A percentile compares a stretch with the other conserved stretches of the same genome.
Conservation (phyloP, 2,113 vertebrate species). For the Bucco capensis region DNA sequence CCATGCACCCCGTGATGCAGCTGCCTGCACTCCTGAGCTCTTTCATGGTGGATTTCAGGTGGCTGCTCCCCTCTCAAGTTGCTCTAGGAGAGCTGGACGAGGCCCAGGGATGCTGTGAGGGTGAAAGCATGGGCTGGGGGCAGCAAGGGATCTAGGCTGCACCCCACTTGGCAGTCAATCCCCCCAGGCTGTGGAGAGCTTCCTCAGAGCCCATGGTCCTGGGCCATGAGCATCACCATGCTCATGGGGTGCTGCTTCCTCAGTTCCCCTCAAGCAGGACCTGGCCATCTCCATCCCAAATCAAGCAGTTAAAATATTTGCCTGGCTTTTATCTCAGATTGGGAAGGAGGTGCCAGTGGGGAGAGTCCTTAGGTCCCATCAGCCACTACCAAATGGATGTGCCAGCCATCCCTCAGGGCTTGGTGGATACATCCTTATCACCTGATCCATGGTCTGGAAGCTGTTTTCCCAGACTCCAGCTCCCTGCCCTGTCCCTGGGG, state of each 20-base stretch:
- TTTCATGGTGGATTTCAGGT: rapidly evolving
- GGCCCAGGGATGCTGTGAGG: background rate
- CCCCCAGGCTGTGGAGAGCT: background rate
- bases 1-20: rapidly evolving
- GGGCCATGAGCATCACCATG: rapidly evolving
- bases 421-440: rapidly evolving
- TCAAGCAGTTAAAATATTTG: background rate
- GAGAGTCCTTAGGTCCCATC: background rate
- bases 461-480: rapidly evolving
- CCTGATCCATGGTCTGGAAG: background rate
- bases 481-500: rapidly evolving
- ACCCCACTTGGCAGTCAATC: background rate
- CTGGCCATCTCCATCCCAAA: background rate
- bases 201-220: rapidly evolving
- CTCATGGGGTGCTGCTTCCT: background rate
- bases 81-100: background rate
- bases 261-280: rapidly evolving
- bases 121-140: background rate
- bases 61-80: background rate
- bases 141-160: background rate
- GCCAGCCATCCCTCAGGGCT: background rate
- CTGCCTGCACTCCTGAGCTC: background rate
- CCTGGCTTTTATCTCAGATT: background rate
- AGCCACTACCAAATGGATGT: background rate
- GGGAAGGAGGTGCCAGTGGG: background rate